These are phyloP conservation scores for Gobius niger DNA, from an alignment of 2,113 vertebrate species.

Conservation along the genomic window DNA sequence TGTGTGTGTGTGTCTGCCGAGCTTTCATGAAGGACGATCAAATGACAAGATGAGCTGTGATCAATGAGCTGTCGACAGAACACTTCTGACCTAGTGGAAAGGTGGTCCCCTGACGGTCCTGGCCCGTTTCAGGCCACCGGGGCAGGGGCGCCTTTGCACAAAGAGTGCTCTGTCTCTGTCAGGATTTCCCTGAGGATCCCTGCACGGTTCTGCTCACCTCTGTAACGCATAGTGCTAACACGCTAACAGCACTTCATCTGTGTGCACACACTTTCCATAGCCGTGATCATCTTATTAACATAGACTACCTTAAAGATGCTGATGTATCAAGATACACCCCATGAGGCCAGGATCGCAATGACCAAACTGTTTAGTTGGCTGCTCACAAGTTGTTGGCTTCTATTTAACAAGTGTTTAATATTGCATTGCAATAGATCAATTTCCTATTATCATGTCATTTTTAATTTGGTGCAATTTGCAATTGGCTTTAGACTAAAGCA, in stretches of 20 bases:
- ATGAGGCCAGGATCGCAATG: not conserved
- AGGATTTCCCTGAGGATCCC: slow-evolving; percentile 59
- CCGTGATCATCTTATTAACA: slow-evolving; percentile 48
- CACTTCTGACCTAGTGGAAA: slow-evolving; percentile 81
- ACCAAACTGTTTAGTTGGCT: slow-evolving; percentile 4
- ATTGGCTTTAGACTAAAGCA: no score
- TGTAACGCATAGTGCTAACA: slow-evolving; percentile 62
- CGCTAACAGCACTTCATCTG: slow-evolving; percentile 68
- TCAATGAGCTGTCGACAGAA: slow-evolving; percentile 83
- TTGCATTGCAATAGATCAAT: no score
- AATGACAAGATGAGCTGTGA: slow-evolving; percentile 82
- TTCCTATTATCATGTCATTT: no score
- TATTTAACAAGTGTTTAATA: no score
- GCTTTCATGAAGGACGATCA: slow-evolving; percentile 56
- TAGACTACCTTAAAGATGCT: slow-evolving; percentile 25
- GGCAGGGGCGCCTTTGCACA: slow-evolving; percentile 67
- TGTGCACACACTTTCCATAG: slow-evolving; percentile 53
- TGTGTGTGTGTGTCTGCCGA: slow-evolving; percentile 44
- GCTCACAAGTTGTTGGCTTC: no score
- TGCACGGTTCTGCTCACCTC: slow-evolving; percentile 63
- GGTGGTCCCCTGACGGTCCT: slow-evolving; percentile 69
- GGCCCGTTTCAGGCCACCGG: slow-evolving; percentile 71
- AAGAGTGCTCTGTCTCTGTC: slow-evolving; percentile 76
- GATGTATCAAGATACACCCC: slow-evolving; percentile 28
- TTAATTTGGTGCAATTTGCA: no score